Evolutionary conservation across 2,888 invertebrate genomes (phyloP), one percentile per base, ranked within the genome.

Genomic region (Diadegma fenestrale): DNA sequence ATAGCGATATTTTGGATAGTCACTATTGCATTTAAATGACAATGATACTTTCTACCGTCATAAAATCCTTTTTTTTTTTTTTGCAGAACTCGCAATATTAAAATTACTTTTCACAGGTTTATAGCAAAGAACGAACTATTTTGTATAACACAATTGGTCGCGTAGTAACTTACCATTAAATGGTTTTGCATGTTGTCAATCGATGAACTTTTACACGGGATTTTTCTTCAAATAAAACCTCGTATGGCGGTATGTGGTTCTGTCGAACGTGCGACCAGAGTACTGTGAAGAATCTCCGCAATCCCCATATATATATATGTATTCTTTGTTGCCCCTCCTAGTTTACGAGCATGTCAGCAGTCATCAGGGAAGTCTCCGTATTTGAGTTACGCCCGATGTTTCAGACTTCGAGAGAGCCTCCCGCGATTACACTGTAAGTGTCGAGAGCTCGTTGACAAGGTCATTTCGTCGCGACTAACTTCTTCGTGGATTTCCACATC

Each of bases 401-500:
- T 77, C 72, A 68, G 63, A 12, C 72, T 72, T 63, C 26, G 33
- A 79, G 69, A 82, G 22, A 80, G 68, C 72, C 64, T 48, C 43
- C 48, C 22, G 41, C 22, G 45, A 71, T 64, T 79, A 58, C 63
- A 75, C 61, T 66, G 58, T 41, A 71, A 75, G 58, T 75, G 66
- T 33, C 54, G 80, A 80, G 76, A 69, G 64, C 79, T 78, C 83
- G 89, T 88, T 90, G 90, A 90, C 90, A 91, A 91, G 91, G 91
- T 83, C 91, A 80, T 80, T 73, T 66, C 80, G 83, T 81, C 86
- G 85, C 88, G 89, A 90, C 82, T 85, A 51, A 45, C 82, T 71
- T 66, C 45, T 66, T 30, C 77, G 54, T 43, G 68, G 80, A 82
- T 87, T 86, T 86, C 80, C 83, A 84, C 76, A 71, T 14, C 75